Base-by-base conservation (phyloP, 2,113 vertebrate species). In the Brienomyrus longianalis region DNA sequence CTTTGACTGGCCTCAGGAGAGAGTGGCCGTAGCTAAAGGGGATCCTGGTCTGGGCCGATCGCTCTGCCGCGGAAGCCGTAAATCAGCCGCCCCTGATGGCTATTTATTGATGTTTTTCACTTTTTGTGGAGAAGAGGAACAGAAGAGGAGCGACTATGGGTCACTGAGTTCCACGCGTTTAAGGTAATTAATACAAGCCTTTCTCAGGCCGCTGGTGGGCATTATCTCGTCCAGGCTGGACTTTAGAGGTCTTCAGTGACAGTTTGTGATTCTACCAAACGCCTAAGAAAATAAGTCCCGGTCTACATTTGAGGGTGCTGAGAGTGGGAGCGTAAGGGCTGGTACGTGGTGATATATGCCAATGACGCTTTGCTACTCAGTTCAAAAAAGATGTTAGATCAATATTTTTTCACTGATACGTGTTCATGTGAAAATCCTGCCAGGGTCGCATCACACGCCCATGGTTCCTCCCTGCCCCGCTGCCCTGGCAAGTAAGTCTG, bases 31-130 rank as follows among this genome's bases (percentile, higher is more conserved):
- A 94, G 94, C 93, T 95, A 93, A 96, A 95, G 95, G 94, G 93
- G 93, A 85, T 48, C 51, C 70, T 94, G 93, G 93, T 94, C 83
- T 92, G 93, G 15, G 91, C 95, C 93, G 94, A 95, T 95, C 94
- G 93, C 94, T 93, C 93, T 95, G 95, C 94, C 90, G 91, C 95
- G 94, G 96, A 95, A 97, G 95, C 94, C 92, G 93, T 96, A 95
- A 96, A 96, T 96, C 95, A 96, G 93, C 94, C 93, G 92, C 92
- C 66, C 56, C 93, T 94, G 95, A 94, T 92, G 93, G 95, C 91
- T 94, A 92, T 95, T 94, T 96, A 94, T 94, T 95, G 93, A 92
- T 92, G 90, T 92, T 92, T 93, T 94, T 93, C 85, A 87, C 87
- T 93, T 90, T 92, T 93, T 56, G 86, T 89, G 92, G 92, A 92